A percentile compares a stretch with the other conserved stretches of the same genome.
These are phyloP conservation scores for Ochropleura leucogaster DNA, from an alignment of 2,888 invertebrate genomes.

Conservation along the genomic window DNA sequence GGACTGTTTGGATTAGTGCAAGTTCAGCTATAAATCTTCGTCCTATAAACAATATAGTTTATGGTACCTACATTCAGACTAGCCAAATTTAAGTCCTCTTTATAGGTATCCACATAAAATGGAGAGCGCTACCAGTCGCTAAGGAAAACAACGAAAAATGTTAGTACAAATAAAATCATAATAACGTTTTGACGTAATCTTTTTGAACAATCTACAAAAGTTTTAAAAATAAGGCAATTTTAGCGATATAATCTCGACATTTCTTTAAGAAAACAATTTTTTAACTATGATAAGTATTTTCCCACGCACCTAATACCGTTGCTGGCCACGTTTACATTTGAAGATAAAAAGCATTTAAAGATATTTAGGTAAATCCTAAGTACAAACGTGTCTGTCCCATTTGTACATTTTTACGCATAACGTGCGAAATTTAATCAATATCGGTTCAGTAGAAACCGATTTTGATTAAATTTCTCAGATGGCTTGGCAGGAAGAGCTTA, in stretches of 20 bases:
- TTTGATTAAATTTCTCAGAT: slow-evolving; percentile 12
- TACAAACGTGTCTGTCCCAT: background rate
- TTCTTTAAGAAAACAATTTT: slow-evolving; percentile 5
- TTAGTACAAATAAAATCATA: background rate
- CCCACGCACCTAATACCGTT: slow-evolving; percentile 3
- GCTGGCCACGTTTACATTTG: background rate
- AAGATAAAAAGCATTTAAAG: background rate
- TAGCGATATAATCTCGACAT: slow-evolving; percentile 9
- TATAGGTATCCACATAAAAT: background rate
- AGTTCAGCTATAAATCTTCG: background rate
- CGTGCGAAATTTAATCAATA: background rate
- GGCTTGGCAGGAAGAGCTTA: background rate
- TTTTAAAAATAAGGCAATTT: background rate
- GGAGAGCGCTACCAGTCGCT: background rate
- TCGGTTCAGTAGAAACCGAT: background rate
- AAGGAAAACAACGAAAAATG: background rate
- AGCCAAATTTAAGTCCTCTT: background rate
- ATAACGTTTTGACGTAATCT: background rate
- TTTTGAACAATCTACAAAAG: slow-evolving; percentile 5
- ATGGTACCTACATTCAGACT: background rate
- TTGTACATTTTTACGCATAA: slow-evolving; percentile 2
- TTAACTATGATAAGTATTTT: background rate
- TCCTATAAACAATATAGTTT: background rate
- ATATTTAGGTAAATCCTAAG: background rate
- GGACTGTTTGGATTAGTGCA: background rate